phyloP scores from a whole-genome alignment of 2,113 vertebrate species.

The Genyomyrus donnyi region DNA sequence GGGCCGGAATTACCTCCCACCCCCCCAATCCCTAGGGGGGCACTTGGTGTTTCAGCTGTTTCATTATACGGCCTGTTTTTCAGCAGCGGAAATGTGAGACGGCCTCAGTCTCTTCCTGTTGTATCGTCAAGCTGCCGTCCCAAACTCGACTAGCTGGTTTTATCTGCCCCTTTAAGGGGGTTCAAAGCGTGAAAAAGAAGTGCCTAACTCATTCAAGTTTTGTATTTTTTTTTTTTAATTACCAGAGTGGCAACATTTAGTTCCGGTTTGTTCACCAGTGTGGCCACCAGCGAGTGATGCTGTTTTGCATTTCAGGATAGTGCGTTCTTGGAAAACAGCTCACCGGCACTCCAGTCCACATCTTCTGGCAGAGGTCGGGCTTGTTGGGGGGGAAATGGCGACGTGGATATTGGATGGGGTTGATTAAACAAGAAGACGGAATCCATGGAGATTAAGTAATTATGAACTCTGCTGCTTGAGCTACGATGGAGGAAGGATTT shows the following conservation, averaged over 20 bases:
- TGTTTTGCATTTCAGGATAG: neutral
- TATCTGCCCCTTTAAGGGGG: neutral
- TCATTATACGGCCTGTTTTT: neutral
- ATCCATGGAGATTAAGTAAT: slow-evolving; percentile 11
- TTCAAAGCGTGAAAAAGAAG: neutral
- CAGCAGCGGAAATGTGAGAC: neutral
- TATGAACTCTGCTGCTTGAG: neutral
- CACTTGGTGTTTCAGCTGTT: slow-evolving; percentile 8
- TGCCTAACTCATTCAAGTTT: neutral
- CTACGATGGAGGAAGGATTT: neutral
- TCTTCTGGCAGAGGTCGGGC: neutral
- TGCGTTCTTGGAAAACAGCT: neutral
- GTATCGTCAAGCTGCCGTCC: neutral
- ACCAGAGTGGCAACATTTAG: neutral
- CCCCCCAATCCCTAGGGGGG: neutral
- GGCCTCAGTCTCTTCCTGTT: neutral
- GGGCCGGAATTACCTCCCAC: neutral
- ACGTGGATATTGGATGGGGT: neutral
- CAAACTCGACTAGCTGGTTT: neutral
- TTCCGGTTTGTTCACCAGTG: neutral
- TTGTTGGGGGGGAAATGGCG: neutral
- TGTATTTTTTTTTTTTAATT: neutral
- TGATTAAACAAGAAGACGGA: neutral
- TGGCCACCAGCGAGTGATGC: neutral
- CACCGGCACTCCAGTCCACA: neutral